phyloP scores from a whole-genome alignment of 2,113 vertebrate species.

The Echinops telfairi region DNA sequence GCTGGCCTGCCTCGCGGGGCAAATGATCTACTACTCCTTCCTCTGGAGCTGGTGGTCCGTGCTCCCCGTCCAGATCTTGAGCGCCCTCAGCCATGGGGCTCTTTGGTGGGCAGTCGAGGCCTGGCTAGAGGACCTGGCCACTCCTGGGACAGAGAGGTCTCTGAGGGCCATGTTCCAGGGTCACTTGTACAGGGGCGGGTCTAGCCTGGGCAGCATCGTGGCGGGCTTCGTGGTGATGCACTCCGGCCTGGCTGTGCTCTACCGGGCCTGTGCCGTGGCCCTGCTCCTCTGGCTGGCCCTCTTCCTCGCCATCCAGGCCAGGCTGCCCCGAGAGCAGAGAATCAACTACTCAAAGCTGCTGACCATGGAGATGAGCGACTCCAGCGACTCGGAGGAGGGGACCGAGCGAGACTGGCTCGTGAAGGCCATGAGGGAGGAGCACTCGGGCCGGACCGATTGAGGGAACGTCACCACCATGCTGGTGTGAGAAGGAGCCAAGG shows the following conservation, averaged over 20 bases:
- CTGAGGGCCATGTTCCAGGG: conserved; percentile 86
- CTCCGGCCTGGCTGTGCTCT: conserved; percentile 87
- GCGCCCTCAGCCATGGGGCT: conserved; percentile 87
- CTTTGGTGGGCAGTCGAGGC: conserved; percentile 90
- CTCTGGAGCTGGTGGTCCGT: conserved; percentile 90
- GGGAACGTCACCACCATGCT: too few relatives aligned
- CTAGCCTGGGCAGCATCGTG: conserved; percentile 89
- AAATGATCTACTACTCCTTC: conserved; percentile 93
- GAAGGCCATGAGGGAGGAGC: conserved; percentile 90
- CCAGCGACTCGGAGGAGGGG: conserved; percentile 92
- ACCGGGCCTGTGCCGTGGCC: conserved; percentile 80
- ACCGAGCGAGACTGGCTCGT: conserved; percentile 93
- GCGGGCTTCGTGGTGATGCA: conserved; percentile 87
- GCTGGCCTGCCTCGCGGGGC: conserved; percentile 83
- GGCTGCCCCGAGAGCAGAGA: conserved; percentile 89
- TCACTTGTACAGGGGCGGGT: conserved; percentile 86
- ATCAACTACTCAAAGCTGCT: conserved; percentile 94
- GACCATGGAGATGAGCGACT: conserved; percentile 89
- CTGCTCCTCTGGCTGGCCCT: conserved; percentile 88
- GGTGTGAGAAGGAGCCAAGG: background rate
- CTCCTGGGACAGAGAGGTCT: conserved; percentile 87
- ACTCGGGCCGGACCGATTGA: conserved; percentile 63
- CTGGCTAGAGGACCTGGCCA: conserved; percentile 87
- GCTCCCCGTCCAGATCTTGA: conserved; percentile 89
- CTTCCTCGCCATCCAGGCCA: conserved; percentile 88